Evolutionary conservation across 1,140 invertebrate species (phyloP).

Genomic region (Drosophila suzukii): DNA sequence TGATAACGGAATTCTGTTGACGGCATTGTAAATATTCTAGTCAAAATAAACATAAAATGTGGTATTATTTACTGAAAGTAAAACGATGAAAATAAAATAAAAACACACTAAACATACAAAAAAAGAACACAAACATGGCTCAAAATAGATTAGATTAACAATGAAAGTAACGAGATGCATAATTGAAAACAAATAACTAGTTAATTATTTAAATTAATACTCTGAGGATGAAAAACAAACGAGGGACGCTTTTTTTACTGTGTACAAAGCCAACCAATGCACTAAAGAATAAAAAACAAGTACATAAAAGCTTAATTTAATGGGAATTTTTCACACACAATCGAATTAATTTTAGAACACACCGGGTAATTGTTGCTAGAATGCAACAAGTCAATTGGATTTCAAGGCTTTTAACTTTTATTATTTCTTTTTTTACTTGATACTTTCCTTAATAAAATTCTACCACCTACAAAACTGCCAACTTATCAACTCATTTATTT

Average conservation of each 20-base stretch:
- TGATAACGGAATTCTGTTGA: conserved; percentile 15
- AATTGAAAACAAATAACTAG: conserved; percentile 45
- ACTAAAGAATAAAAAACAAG: not conserved
- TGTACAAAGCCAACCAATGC: conserved; percentile 24
- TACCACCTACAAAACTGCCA: conserved; percentile 39
- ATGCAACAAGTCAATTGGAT: not conserved
- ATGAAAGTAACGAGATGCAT: conserved; percentile 27
- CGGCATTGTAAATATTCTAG: conserved; percentile 54
- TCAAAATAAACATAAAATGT: conserved; percentile 49
- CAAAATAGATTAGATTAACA: conserved; percentile 46
- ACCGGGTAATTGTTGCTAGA: not conserved
- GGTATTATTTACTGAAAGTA: conserved; percentile 76
- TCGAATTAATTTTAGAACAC: conserved; percentile 1
- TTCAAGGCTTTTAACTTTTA: not conserved
- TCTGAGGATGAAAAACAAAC: conserved; percentile 3
- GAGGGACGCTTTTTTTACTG: conserved; percentile 17
- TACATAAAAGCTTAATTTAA: conserved; percentile 12
- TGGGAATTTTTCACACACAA: conserved; percentile 5
- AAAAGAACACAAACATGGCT: conserved; percentile 45
- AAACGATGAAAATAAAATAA: conserved; percentile 28
- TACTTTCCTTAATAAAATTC: not conserved
- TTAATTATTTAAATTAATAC: conserved; percentile 33
- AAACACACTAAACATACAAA: conserved; percentile 15
- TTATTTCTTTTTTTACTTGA: not conserved
- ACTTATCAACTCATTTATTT: conserved; percentile 4